Evolutionary conservation across 2,797 vertebrate genomes (phyloP).

Genomic region (Rhincodon typus): DNA sequence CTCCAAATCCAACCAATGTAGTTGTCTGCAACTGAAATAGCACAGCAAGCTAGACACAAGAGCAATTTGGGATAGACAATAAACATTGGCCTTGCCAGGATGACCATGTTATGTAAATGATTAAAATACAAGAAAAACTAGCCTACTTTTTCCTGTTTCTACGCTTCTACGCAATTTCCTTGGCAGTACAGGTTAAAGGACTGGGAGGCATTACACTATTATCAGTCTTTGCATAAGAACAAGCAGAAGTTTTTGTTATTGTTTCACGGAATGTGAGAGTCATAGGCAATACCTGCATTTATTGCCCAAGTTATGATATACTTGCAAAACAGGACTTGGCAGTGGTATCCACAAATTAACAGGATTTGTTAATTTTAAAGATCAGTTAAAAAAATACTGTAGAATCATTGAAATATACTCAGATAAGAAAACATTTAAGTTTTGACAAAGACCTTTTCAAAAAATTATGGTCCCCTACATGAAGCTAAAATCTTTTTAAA

Average conservation of each 20-base stretch:
- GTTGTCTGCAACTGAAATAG: too few species aligned
- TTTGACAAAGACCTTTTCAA: neutral
- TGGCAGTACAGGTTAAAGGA: neutral
- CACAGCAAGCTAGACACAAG: too few species aligned
- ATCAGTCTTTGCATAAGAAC: neutral
- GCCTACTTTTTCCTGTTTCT: neutral
- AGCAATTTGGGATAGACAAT: too few species aligned
- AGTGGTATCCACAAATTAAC: neutral
- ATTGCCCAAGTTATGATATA: too few species aligned
- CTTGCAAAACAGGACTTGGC: too few species aligned
- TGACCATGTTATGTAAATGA: too few species aligned
- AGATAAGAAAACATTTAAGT: neutral
- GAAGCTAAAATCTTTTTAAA: neutral
- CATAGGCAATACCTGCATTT: too few species aligned
- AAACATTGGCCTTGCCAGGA: too few species aligned
- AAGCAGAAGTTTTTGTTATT: too few species aligned
- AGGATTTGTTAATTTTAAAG: neutral
- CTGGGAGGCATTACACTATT: neutral
- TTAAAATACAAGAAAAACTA: neutral
- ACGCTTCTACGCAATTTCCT: neutral
- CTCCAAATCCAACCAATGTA: neutral
- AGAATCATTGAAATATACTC: neutral
- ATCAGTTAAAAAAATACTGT: neutral
- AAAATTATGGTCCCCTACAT: neutral
- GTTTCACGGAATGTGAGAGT: too few species aligned